Evolutionary conservation across 64 coral and sea anemone genomes (phyloP), one percentile per base, ranked within the genome.

Genomic region (Montipora sp.): DNA sequence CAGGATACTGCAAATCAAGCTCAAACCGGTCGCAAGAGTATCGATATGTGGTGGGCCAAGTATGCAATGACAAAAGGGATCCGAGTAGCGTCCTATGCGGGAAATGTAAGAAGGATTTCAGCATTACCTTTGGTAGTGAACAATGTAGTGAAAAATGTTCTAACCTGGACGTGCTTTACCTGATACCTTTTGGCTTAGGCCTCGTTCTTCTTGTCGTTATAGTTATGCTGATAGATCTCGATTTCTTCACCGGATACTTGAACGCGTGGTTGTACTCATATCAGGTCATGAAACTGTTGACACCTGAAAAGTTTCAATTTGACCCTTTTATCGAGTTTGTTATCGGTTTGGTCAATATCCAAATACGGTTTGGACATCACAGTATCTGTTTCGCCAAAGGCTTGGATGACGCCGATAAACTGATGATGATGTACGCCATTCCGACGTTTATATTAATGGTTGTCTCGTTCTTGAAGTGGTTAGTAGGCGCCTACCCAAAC

Each of bases 251-350:
- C 16, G 90, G 94, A 19, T 96, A 96, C 50, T 43, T 96, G 7
- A 96, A 96, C 43, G 94, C 86, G 51, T 96, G 86, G 67, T 49
- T 96, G 5, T 96, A 92, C 21, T 96, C 94, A 19, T 96, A 96
- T 51, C 94, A 96, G 45, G 90, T 96, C 5, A 96, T 96, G 49
- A 44, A 63, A 43, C 48, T 89, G 5, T 14, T 96, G 8, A 83
- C 75, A 47, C 83, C 90, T 57, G 94, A 87, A 45, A 88, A 16
- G 22, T 59, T 89, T 47, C 1, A 71, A 5, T 96, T 96, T 51
- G 84, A 90, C 71, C 8, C 6, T 19, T 89, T 96, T 15, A 90
- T 92, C 69, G 58, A 87, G 5, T 96, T 92, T 21, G 5, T 96
- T 3, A 96, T 83, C 3, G 87, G 77, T 27, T 47, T 93, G 1